These are phyloP conservation scores for western clawed frog (Xenopus tropicalis) DNA, from an alignment of 2,113 vertebrate genomes.

Conservation along the genomic window UCB_Xtro_10.0 CM004452.2:4274001-4274500, in stretches of 20 bases:
- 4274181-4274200: conserved; percentile 48
- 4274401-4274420: not conserved
- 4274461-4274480: conserved; percentile 9
- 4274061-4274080: too few relatives aligned
- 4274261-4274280: conserved; percentile 68
- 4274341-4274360: conserved; percentile 34
- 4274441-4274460: conserved; percentile 10
- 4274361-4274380: conserved; percentile 39
- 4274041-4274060: too few relatives aligned
- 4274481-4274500: conserved; percentile 12
- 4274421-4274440: conserved; percentile 27
- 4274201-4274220: conserved; percentile 48
- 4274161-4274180: conserved; percentile 32
- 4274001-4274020: too few relatives aligned
- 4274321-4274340: conserved; percentile 48
- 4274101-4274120: too few relatives aligned
- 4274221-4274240: conserved; percentile 60
- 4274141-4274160: not conserved
- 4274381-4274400: conserved; percentile 18
- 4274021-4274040: too few relatives aligned
- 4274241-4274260: conserved; percentile 50
- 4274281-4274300: conserved; percentile 48
- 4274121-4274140: not conserved
- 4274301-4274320: conserved; percentile 52
- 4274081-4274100: not conserved